A percentile compares a stretch with the other conserved stretches of the same genome.
Conservation (phyloP, 2,113 vertebrate genomes). For the Nycticryphes semicollaris region DNA sequence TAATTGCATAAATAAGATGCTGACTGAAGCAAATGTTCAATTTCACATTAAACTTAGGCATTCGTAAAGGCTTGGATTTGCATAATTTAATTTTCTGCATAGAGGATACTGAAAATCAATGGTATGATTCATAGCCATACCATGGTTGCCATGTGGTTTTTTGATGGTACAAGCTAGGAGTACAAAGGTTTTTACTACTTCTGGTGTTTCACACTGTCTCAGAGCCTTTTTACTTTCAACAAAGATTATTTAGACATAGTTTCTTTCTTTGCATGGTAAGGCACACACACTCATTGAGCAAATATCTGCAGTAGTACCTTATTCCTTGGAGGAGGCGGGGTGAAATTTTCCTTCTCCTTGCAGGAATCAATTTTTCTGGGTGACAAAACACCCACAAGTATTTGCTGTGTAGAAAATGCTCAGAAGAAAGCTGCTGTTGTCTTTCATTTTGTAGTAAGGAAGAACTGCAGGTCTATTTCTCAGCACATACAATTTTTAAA, state of each 20-base stretch:
- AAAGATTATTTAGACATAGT: conserved; percentile 26
- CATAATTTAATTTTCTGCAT: conserved; percentile 92
- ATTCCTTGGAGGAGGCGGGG: neutral
- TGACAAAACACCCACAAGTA: neutral
- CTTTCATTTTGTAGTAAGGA: neutral
- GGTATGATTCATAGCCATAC: conserved; percentile 85
- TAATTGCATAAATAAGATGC: conserved; percentile 78
- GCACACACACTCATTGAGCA: neutral
- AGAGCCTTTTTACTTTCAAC: conserved; percentile 8
- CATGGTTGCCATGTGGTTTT: conserved; percentile 71
- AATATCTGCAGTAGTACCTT: neutral
- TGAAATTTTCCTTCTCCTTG: neutral
- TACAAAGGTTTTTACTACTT: conserved; percentile 53
- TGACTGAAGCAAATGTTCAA: conserved; percentile 76
- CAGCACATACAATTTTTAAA: neutral
- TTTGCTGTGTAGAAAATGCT: neutral
- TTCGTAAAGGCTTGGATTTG: conserved; percentile 73
- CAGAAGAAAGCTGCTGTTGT: neutral
- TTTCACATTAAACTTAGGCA: conserved; percentile 71
- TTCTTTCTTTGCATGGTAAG: neutral
- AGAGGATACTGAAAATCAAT: conserved; percentile 87
- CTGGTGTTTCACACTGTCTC: conserved; percentile 36
- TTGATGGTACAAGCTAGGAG: conserved; percentile 47
- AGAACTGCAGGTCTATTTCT: neutral
- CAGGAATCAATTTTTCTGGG: neutral